These are phyloP conservation scores for Malurus cyaneus DNA, from an alignment of 2,113 vertebrate genomes.

Conservation along the genomic window DNA sequence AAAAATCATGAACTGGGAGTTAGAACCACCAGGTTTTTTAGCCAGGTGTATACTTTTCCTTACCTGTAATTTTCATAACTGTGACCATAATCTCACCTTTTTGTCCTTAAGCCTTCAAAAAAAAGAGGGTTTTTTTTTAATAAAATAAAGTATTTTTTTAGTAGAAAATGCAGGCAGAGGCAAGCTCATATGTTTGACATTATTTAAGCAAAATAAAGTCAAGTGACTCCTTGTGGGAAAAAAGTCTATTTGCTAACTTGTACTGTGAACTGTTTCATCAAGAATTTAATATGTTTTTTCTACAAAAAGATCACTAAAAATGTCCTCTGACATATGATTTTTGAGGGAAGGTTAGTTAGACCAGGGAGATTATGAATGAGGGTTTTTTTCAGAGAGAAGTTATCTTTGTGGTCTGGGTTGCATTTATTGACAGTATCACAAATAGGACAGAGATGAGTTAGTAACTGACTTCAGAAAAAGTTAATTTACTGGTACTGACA, in stretches of 20 bases:
- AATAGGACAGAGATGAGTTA: neutral
- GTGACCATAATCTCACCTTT: neutral
- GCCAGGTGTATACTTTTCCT: neutral
- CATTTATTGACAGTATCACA: neutral
- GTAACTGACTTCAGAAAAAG: neutral
- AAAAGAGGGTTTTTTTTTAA: neutral
- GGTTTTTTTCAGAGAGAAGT: neutral
- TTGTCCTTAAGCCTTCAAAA: neutral
- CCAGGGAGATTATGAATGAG: neutral
- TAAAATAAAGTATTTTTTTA: neutral
- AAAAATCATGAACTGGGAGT: neutral
- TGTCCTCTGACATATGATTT: neutral
- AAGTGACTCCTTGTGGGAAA: too few species aligned
- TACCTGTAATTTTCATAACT: neutral
- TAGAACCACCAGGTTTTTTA: neutral
- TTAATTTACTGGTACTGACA: neutral
- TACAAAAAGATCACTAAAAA: neutral
- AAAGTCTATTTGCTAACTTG: neutral
- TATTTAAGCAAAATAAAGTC: neutral
- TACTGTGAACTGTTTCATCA: neutral
- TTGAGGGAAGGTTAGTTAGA: rapidly evolving
- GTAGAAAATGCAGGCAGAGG: neutral
- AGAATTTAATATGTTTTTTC: neutral
- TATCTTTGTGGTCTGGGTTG: neutral
- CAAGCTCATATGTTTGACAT: neutral